Conservation (phyloP, 2,113 vertebrate species). For the Struthidea cinerea region DNA sequence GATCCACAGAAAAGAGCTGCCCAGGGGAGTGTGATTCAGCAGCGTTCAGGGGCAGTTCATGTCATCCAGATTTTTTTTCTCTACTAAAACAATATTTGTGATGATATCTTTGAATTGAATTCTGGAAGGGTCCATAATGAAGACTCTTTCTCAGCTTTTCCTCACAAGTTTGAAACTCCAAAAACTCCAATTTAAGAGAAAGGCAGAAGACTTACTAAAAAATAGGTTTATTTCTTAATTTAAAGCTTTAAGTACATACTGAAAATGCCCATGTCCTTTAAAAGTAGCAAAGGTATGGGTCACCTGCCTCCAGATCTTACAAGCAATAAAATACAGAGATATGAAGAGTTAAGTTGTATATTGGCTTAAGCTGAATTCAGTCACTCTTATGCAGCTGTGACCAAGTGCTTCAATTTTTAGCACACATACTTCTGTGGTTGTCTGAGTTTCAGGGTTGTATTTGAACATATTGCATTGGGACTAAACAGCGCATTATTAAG, state of each 20-base stretch:
- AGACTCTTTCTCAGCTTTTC: not conserved
- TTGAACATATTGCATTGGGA: not conserved
- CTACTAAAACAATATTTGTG: not conserved
- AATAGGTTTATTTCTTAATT: not conserved
- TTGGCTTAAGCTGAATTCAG: not conserved
- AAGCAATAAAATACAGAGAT: not conserved
- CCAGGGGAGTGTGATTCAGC: not conserved
- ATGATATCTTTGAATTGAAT: not conserved
- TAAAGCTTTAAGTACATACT: not conserved
- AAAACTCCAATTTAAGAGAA: not conserved
- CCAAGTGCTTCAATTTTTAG: not conserved
- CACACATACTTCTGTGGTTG: not conserved
- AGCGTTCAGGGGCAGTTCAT: not conserved
- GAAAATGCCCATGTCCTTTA: not conserved
- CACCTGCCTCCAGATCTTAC: not conserved
- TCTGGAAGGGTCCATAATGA: not conserved
- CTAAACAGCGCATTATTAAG: not conserved
- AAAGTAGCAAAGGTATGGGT: not conserved
- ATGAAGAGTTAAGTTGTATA: not conserved
- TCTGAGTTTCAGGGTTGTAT: not conserved
- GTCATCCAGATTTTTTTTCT: not conserved
- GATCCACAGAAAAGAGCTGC: not conserved
- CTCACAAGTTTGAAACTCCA: not conserved
- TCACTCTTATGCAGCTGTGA: not conserved
- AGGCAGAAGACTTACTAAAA: not conserved